Conservation (phyloP, 2,113 vertebrate genomes). For the Lanius collurio region DNA sequence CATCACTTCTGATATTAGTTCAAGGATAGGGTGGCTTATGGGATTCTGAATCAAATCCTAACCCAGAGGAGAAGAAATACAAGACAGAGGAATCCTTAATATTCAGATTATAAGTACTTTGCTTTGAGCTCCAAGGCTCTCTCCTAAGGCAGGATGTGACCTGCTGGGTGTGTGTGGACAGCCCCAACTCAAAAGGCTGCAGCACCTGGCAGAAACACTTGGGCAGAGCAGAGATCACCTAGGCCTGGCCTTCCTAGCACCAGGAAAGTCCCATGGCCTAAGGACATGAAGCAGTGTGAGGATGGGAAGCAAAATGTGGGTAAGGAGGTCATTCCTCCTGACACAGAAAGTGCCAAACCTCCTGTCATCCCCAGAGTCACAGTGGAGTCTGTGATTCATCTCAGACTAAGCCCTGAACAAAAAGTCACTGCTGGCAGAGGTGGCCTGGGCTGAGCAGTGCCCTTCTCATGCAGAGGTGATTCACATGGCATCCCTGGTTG, state of each 20-base stretch:
- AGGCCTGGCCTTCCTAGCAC: not conserved
- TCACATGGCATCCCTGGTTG: not conserved
- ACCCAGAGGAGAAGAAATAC: not conserved
- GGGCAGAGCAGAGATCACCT: not conserved
- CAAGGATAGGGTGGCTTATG: not conserved
- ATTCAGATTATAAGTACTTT: not conserved
- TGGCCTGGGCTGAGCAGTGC: not conserved
- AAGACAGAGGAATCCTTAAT: not conserved
- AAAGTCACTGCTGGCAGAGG: not conserved
- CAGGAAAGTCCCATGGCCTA: not conserved
- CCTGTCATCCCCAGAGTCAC: not conserved
- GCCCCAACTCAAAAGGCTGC: not conserved
- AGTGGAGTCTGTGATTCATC: not conserved
- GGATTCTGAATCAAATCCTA: not conserved
- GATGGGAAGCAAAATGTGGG: not conserved
- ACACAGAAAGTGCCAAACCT: not conserved
- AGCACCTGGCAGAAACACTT: not conserved
- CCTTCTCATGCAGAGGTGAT: not conserved
- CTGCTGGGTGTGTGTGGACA: not conserved
- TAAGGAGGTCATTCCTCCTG: slow-evolving; percentile 10
- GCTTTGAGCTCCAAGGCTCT: not conserved
- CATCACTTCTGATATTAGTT: not conserved
- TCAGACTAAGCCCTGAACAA: not conserved
- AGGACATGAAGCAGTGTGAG: not conserved
- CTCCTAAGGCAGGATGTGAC: not conserved